A percentile compares a stretch with the other conserved stretches of the same genome.
These are phyloP conservation scores for Sinosuthora webbiana DNA, from an alignment of 2,113 vertebrate species.

Conservation along the genomic window DNA sequence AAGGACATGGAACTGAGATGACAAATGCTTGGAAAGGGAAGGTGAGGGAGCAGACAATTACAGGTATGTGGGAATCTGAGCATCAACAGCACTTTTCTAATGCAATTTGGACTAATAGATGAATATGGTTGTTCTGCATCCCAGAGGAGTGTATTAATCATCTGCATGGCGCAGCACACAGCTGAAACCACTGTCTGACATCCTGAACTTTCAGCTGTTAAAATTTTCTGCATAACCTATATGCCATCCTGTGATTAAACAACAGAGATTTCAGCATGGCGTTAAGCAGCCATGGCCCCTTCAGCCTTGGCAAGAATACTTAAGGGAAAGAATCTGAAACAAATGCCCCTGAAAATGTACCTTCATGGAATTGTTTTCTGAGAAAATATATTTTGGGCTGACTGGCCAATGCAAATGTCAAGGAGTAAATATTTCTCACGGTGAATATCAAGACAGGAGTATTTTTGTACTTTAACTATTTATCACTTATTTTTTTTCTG, in stretches of 20 bases:
- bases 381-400: slow-evolving; percentile 6
- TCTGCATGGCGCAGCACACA: neutral
- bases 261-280: neutral
- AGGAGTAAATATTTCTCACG: slow-evolving; percentile 8
- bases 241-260: neutral
- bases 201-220: neutral
- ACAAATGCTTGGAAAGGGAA: neutral
- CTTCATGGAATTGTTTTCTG: neutral
- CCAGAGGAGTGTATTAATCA: neutral
- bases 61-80: neutral
- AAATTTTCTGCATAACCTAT: neutral
- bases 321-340: neutral
- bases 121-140: neutral
- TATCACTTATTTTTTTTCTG: neutral
- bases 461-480: neutral
- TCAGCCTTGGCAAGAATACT: neutral
- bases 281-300: neutral
- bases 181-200: neutral
- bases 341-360: neutral
- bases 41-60: neutral
- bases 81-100: neutral
- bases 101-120: neutral
- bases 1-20: neutral
- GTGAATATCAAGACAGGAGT: neutral
- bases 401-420: neutral